A percentile compares a stretch with the other conserved stretches of the same genome.
phyloP scores from a whole-genome alignment of 1,140 invertebrate species.

The Philaenus spumarius region DNA sequence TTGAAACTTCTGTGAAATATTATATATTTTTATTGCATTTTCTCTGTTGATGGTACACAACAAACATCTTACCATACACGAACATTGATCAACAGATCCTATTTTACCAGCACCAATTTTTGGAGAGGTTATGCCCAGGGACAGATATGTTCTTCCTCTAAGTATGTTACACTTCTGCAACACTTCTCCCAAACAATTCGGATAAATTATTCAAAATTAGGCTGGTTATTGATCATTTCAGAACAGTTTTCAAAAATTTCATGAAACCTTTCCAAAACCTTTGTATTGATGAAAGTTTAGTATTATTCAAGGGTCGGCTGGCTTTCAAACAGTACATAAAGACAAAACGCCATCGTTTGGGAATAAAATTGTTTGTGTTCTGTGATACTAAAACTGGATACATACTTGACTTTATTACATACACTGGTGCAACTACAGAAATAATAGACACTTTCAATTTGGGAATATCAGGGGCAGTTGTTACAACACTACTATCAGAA shows the following conservation, averaged over 20 bases:
- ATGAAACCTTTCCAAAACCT: conserved; percentile 3
- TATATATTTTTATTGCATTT: too few species aligned
- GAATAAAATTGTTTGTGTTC: conserved; percentile 38
- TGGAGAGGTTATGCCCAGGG: conserved; percentile 14
- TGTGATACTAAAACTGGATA: conserved; percentile 23
- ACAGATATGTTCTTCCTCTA: conserved; percentile 18
- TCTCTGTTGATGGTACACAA: too few species aligned
- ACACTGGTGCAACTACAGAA: too few species aligned
- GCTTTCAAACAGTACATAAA: conserved; percentile 38
- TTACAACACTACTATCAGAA: too few species aligned
- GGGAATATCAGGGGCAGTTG: too few species aligned
- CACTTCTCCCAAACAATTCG: conserved; percentile 3
- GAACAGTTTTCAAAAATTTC: conserved; percentile 1
- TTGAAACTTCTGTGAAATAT: too few species aligned
- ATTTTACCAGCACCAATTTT: conserved; percentile 8
- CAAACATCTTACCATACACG: background rate
- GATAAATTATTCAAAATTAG: conserved; percentile 3
- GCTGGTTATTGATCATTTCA: background rate
- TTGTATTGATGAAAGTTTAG: conserved; percentile 12
- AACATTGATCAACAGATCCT: conserved; percentile 21
- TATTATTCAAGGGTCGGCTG: conserved; percentile 37
- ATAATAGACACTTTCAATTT: too few species aligned
- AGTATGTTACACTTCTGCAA: conserved; percentile 18
- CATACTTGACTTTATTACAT: conserved; percentile 19
- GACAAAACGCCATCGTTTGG: conserved; percentile 34